phyloP scores from a whole-genome alignment of 2,113 vertebrate species.

The Heterochromis multidens region DNA sequence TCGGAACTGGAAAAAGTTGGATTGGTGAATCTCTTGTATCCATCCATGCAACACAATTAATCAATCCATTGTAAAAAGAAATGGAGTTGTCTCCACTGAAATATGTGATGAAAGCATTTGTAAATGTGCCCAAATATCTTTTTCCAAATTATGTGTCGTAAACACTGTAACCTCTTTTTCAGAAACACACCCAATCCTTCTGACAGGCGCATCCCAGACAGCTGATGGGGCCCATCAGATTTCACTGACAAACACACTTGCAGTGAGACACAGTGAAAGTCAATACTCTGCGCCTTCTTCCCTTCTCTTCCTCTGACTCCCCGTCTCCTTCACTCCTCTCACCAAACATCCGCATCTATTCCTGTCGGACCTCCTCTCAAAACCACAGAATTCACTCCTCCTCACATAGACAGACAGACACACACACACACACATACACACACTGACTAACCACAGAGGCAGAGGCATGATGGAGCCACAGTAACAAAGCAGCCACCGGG shows the following conservation, averaged over 20 bases:
- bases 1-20: background rate
- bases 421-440: background rate
- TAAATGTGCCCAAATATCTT: background rate
- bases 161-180: background rate
- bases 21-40: background rate
- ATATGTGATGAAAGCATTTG: background rate
- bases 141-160: background rate
- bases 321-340: conserved; percentile 7
- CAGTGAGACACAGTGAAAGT: conserved; percentile 89
- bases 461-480: conserved; percentile 34
- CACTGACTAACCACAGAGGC: conserved; percentile 31
- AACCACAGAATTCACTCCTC: conserved; percentile 36
- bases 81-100: background rate
- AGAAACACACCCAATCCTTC: conserved; percentile 9
- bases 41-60: background rate
- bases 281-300: conserved; percentile 75
- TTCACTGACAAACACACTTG: conserved; percentile 90
- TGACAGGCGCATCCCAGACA: conserved; percentile 80
- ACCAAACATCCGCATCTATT: conserved; percentile 20
- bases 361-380: conserved; percentile 21
- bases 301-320: conserved; percentile 36
- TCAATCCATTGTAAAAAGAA: background rate
- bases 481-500: conserved; percentile 25
- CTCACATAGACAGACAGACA: background rate
- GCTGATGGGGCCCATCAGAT: conserved; percentile 85